Percentiles rank a stretch among this genome's conserved stretches.
These are phyloP conservation scores for Saturnia japonica DNA, from an alignment of 2,888 invertebrate genomes.

Conservation along the genomic window DNA sequence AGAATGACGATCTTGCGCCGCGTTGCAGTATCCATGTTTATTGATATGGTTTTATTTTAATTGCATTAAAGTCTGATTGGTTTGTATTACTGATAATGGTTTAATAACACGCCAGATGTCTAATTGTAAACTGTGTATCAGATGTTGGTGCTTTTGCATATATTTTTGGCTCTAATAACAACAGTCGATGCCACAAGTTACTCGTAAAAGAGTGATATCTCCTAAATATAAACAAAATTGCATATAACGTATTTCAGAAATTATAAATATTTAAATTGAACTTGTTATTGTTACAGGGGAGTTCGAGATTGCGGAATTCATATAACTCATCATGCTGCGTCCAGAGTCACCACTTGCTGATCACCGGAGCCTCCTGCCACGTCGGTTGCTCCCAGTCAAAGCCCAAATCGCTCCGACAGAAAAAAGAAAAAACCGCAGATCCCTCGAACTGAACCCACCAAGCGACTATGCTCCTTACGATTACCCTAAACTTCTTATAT, in stretches of 20 bases:
- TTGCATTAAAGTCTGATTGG: constrained; percentile 8
- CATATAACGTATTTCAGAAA: background rate
- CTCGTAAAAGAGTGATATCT: background rate
- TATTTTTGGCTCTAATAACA: background rate
- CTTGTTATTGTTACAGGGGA: constrained; percentile 66
- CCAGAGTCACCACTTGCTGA: constrained; percentile 81
- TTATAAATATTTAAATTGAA: background rate
- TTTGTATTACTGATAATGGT: background rate
- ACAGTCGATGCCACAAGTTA: background rate
- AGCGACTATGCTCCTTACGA: constrained; percentile 69
- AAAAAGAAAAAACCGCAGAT: constrained; percentile 73
- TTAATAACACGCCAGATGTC: background rate
- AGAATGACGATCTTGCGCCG: constrained; percentile 10
- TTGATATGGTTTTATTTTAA: constrained; percentile 19
- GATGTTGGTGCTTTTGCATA: background rate
- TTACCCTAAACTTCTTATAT: constrained; percentile 75
- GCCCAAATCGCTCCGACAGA: constrained; percentile 75
- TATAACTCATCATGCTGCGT: constrained; percentile 72
- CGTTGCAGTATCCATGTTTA: constrained; percentile 1
- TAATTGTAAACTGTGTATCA: background rate
- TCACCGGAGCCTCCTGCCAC: constrained; percentile 76
- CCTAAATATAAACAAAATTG: too few relatives aligned
- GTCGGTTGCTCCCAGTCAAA: constrained; percentile 73
- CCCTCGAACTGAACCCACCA: constrained; percentile 75
- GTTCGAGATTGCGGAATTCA: constrained; percentile 58